Conservation (phyloP, 2,888 invertebrate species). For the Stenurella melanura region DNA sequence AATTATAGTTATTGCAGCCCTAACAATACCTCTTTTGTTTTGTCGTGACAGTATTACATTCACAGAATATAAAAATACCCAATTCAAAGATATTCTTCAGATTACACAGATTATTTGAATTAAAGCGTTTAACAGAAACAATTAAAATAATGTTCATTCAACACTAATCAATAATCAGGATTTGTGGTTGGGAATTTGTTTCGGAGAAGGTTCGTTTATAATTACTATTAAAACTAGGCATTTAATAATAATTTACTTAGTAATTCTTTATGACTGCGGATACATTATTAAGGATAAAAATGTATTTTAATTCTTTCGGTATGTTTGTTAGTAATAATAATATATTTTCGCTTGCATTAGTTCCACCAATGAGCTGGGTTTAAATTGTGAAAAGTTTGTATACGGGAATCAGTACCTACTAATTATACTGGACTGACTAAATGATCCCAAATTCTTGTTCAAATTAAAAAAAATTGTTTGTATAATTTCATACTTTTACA, state of each 20-base stretch:
- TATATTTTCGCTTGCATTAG: no score
- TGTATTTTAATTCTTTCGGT: no score
- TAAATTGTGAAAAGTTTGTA: no score
- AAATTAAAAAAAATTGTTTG: no score
- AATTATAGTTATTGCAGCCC: no score
- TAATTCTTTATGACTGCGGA: background rate
- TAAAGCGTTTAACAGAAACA: background rate
- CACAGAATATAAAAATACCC: background rate
- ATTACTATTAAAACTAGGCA: background rate
- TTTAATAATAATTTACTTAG: background rate
- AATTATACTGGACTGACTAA: no score
- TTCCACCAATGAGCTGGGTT: no score
- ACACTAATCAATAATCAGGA: background rate
- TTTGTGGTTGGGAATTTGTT: slow-evolving; percentile 14
- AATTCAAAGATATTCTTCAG: background rate
- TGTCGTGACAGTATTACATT: background rate
- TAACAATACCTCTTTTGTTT: background rate
- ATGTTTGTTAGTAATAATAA: no score
- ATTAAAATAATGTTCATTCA: slow-evolving; percentile 1
- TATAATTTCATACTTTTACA: no score
- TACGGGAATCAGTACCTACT: no score
- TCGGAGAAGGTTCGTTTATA: background rate
- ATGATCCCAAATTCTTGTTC: no score
- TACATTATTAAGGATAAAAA: background rate
- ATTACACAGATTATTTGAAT: background rate